Evolutionary conservation across 2,888 invertebrate genomes (phyloP).

Genomic region (Flabesymbios commensalis): DNA sequence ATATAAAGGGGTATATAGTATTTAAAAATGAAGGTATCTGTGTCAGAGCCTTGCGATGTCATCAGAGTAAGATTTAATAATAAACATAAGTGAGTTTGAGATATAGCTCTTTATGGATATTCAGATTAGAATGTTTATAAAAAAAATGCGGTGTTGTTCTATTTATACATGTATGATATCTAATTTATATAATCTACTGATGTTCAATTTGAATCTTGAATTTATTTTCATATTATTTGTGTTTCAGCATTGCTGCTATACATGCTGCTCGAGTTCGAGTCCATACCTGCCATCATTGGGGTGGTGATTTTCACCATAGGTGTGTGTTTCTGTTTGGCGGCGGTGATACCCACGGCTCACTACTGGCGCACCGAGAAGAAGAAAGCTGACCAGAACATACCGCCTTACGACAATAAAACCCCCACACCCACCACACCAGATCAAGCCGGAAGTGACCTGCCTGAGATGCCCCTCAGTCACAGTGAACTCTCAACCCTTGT

Average conservation of each 20-base stretch:
- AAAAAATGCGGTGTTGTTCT: no score
- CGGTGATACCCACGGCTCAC: constrained; percentile 92
- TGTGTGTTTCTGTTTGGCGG: constrained; percentile 88
- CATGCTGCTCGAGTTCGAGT: constrained; percentile 89
- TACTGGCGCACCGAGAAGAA: constrained; percentile 75
- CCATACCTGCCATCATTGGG: constrained; percentile 87
- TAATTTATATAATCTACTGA: no score
- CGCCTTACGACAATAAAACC: background rate
- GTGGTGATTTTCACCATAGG: constrained; percentile 89
- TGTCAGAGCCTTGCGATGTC: no score
- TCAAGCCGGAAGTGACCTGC: background rate
- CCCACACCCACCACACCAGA: background rate
- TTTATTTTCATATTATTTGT: no score
- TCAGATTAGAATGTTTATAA: no score
- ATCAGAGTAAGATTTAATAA: no score
- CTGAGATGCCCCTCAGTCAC: background rate
- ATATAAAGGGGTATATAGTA: no score
- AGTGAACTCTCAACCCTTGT: constrained; percentile 32
- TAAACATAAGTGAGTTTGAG: no score
- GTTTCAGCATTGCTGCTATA: constrained; percentile 73
- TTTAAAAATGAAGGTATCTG: no score
- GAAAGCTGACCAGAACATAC: constrained; percentile 40
- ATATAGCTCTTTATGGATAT: no score
- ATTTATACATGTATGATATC: no score
- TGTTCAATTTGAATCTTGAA: no score